A percentile compares a stretch with the other conserved stretches of the same genome.
Evolutionary conservation across 2,797 vertebrate species (phyloP).

Genomic region (Lepus townsendii): DNA sequence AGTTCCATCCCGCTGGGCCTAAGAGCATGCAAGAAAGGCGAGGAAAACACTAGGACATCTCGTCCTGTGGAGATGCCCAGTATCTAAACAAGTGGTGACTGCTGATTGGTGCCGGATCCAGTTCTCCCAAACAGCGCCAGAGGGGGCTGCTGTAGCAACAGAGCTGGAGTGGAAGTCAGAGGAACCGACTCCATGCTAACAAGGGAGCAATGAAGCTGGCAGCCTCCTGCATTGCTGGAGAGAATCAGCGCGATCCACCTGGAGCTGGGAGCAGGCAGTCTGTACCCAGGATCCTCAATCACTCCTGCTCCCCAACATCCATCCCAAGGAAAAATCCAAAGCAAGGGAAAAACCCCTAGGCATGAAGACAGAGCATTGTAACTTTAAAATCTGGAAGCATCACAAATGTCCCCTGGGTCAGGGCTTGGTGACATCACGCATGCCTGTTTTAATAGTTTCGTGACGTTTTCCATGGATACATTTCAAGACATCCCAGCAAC

Average conservation of each 20-base stretch:
- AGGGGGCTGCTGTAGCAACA: neutral
- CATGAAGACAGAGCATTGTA: neutral
- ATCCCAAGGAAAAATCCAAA: neutral
- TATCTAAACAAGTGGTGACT: neutral
- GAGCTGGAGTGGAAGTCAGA: neutral
- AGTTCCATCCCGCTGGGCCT: neutral
- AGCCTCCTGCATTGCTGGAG: neutral
- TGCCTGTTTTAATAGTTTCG: neutral
- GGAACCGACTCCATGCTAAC: too few relatives aligned
- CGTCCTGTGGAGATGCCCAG: neutral
- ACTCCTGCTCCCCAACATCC: neutral
- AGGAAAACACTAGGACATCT: neutral
- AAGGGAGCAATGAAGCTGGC: neutral
- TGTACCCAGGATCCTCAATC: neutral
- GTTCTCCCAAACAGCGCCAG: neutral
- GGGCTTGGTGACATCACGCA: neutral
- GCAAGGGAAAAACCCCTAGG: slow-evolving; percentile 13
- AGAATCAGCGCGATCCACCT: neutral
- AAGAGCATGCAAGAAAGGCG: neutral
- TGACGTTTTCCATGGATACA: slow-evolving; percentile 9
- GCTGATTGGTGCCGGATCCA: neutral
- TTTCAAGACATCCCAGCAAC: slow-evolving; percentile 16
- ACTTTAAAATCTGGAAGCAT: neutral
- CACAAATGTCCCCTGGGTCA: neutral
- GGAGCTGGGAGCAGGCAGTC: neutral